phyloP scores from a whole-genome alignment of 1,140 invertebrate genomes.

The Bombyx mori region ASM3026992v2 NC_085118.1:7419001-7419500 shows the following conservation, averaged over 20 bases:
- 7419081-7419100: too few relatives aligned
- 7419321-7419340: constrained; percentile 15
- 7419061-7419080: too few relatives aligned
- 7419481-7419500: constrained; percentile 66
- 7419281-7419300: constrained; percentile 1
- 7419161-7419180: constrained; percentile 76
- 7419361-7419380: constrained; percentile 44
- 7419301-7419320: constrained; percentile 6
- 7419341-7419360: constrained; percentile 37
- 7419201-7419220: constrained; percentile 82
- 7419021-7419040: too few relatives aligned
- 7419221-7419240: constrained; percentile 87
- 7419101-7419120: too few relatives aligned
- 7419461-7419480: constrained; percentile 64
- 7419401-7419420: constrained; percentile 68
- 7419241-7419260: constrained; percentile 79
- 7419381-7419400: constrained; percentile 61
- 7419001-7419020: too few relatives aligned
- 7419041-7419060: too few relatives aligned
- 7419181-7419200: constrained; percentile 87
- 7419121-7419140: too few relatives aligned
- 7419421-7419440: constrained; percentile 64
- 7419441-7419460: constrained; percentile 58
- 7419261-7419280: constrained; percentile 3
- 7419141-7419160: background rate